Percentiles rank a stretch among this genome's conserved stretches.
phyloP scores from a whole-genome alignment of 2,113 vertebrate genomes.

The Misgurnus anguillicaudatus region DNA sequence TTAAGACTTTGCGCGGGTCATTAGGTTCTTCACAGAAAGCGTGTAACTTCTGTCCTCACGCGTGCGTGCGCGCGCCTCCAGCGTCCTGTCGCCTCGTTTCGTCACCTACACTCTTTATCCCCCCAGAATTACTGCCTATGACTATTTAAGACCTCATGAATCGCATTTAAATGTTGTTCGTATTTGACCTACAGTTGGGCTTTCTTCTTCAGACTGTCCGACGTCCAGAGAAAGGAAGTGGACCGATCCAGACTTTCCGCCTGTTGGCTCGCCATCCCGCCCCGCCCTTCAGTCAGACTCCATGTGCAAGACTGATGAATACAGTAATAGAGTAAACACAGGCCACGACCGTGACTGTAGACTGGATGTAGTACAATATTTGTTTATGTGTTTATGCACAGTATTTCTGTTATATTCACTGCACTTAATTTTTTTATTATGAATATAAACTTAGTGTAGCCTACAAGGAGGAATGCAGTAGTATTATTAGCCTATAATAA shows the following conservation, averaged over 20 bases:
- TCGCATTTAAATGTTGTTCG: neutral
- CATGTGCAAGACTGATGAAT: slow-evolving; percentile 30
- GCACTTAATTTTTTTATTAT: no score
- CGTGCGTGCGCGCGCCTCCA: neutral
- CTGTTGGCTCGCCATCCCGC: slow-evolving; percentile 57
- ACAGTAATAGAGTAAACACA: slow-evolving; percentile 13
- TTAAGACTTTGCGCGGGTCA: slow-evolving; percentile 35
- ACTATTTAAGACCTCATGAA: slow-evolving; percentile 20
- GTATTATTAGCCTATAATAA: no score
- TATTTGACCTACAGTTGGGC: neutral
- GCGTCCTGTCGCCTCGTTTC: neutral
- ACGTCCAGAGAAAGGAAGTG: slow-evolving; percentile 64
- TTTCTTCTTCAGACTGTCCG: slow-evolving; percentile 29
- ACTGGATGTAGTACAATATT: no score
- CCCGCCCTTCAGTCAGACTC: slow-evolving; percentile 55
- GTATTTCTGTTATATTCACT: no score
- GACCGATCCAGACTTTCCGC: slow-evolving; percentile 54
- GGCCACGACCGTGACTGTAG: neutral
- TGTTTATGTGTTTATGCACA: no score
- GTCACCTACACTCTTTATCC: neutral
- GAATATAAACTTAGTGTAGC: no score
- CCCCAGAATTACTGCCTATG: slow-evolving; percentile 8
- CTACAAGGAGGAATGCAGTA: no score
- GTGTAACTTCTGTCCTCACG: neutral
- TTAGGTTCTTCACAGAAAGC: slow-evolving; percentile 23